phyloP scores from a whole-genome alignment of 2,797 vertebrate species.

The Bradypodion pumilum region DNA sequence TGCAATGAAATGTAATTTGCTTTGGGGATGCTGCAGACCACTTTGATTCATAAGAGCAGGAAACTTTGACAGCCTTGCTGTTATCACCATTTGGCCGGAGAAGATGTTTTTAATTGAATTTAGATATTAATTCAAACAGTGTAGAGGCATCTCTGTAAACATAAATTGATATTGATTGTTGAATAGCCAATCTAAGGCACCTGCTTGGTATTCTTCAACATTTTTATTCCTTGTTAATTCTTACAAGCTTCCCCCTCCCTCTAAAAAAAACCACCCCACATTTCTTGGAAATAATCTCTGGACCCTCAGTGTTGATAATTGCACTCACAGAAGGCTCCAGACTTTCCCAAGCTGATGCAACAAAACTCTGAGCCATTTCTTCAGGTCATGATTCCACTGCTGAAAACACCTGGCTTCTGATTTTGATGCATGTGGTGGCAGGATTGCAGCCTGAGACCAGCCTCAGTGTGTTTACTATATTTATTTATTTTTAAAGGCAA shows the following conservation, averaged over 20 bases:
- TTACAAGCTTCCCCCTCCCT: too few species aligned
- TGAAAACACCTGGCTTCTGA: neutral
- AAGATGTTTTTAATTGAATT: neutral
- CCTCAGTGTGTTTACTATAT: neutral
- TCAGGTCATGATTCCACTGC: neutral
- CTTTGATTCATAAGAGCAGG: neutral
- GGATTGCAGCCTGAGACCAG: neutral
- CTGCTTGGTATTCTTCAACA: neutral
- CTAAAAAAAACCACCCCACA: too few species aligned
- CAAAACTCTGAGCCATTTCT: neutral
- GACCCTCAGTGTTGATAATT: too few species aligned
- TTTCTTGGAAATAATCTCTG: too few species aligned
- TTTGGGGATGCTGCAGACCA: neutral
- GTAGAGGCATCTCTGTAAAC: neutral
- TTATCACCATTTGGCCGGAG: neutral
- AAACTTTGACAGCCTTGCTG: neutral
- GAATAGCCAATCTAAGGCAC: slow-evolving; percentile 33
- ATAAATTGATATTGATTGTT: slow-evolving; percentile 19
- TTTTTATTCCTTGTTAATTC: neutral
- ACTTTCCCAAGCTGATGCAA: too few species aligned
- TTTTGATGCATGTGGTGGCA: neutral
- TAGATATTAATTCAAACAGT: neutral
- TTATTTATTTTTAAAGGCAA: neutral
- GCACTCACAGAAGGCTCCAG: neutral
- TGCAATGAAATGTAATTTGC: neutral